Evolutionary conservation across 2,113 vertebrate genomes (phyloP), one percentile per base, ranked within the genome.

Genomic region (Daubentonia madagascariensis): DNA sequence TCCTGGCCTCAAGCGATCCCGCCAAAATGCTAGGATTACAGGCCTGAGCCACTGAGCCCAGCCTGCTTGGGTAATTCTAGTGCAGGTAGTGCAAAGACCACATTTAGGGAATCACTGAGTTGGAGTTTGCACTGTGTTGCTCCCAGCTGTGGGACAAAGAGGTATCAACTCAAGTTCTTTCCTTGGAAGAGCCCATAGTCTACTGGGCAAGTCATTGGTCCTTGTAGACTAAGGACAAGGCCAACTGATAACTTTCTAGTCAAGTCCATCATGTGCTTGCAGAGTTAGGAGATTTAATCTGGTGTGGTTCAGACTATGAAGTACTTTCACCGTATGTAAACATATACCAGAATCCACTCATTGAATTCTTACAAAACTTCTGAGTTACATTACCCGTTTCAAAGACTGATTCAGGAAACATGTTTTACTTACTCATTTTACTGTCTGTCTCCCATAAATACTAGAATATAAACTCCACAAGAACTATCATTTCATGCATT

Each of bases 401-500:
- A 92, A 73, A 84, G 43, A 89, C 73, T 80, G 59, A 85, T 45
- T 91, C 20, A 35, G 37, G 90, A 20, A 85, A 13, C 25, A 79
- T 17, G 5, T 70, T 96, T 94, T 93, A 61, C 37, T 59, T 78
- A 43, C 32, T 65, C 14, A 1, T 92, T 81, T 89, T 86, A 72
- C 35, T 75, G 0, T 50, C 28, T 48, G 43, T 83, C 10, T 91
- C n/a, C 35, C 23, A 50, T 78, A 85, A 63, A 89, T 68, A 81
- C 50, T 81, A 76, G 23, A 76, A 85, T 94, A 68, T 45, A 91
- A 88, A 89, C 57, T 30, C 68, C 28, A 54, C 17, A 22, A 95
- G 70, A 23, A 86, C 87, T 88, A 52, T 79, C 83, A 92, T 84
- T 92, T 80, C 94, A 61, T 94, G 50, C 25, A 59, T 83, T 95